Conservation (phyloP, 2,113 vertebrate genomes). For the Sylvia atricapilla region DNA sequence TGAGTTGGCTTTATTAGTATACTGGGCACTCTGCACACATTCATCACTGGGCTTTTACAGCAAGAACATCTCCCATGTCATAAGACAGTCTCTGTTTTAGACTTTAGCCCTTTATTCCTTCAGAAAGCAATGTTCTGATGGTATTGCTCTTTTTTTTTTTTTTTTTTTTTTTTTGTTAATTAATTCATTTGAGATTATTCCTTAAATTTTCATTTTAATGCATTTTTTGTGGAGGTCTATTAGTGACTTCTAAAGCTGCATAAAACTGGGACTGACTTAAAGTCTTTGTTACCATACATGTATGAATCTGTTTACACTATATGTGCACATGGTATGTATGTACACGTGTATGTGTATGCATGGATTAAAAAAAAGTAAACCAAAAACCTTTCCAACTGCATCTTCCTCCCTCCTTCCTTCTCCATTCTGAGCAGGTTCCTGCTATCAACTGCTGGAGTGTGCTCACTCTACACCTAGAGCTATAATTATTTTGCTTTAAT, state of each 20-base stretch:
- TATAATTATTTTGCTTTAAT: conserved; percentile 87
- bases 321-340: background rate
- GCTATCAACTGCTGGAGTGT: conserved; percentile 76
- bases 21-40: background rate
- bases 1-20: background rate
- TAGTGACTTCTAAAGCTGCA: conserved; percentile 68
- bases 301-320: background rate
- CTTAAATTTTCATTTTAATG: conserved; percentile 74
- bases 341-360: background rate
- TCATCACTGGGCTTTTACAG: conserved; percentile 21
- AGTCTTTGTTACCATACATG: conserved; percentile 20
- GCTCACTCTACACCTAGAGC: conserved; percentile 80
- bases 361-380: background rate
- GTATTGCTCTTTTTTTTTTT: background rate
- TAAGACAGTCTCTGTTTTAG: conserved; percentile 52
- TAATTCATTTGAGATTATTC: conserved; percentile 74
- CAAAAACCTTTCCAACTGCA: background rate
- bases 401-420: conserved; percentile 55
- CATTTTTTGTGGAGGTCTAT: conserved; percentile 64
- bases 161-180: conserved; percentile 60
- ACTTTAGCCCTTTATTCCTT: conserved; percentile 47
- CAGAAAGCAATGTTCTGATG: conserved; percentile 56
- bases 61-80: conserved; percentile 36
- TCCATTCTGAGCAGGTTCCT: conserved; percentile 72
- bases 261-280: conserved; percentile 60